A percentile compares a stretch with the other conserved stretches of the same genome.
These are phyloP conservation scores for Mesorhabditis sp. DNA, from an alignment of 2,888 invertebrate species.

Conservation along the genomic window DNA sequence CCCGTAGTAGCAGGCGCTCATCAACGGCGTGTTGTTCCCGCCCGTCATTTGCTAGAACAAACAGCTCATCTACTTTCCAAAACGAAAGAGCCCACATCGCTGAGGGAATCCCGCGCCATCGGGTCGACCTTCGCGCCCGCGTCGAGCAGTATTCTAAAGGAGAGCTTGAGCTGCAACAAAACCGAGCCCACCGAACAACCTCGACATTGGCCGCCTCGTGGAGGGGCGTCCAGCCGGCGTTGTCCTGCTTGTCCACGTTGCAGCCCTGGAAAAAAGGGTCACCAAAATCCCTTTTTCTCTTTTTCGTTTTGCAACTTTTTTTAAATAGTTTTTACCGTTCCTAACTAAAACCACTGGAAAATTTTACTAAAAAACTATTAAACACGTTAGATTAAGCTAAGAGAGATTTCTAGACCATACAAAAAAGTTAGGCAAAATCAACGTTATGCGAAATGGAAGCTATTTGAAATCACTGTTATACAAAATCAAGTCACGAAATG, in stretches of 20 bases:
- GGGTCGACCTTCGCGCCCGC: constrained; percentile 29
- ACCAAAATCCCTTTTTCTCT: too few species aligned
- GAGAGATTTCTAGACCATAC: neutral
- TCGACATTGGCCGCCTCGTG: constrained; percentile 32
- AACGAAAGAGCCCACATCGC: neutral
- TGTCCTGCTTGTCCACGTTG: constrained; percentile 33
- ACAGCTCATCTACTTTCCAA: neutral
- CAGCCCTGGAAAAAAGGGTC: constrained; percentile 23
- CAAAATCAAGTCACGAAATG: too few species aligned
- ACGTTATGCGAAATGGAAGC: too few species aligned
- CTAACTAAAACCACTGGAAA: too few species aligned
- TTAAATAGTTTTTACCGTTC: too few species aligned
- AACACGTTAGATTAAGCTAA: neutral
- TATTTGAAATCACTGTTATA: too few species aligned
- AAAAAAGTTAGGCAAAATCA: neutral
- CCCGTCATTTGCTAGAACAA: constrained; percentile 9
- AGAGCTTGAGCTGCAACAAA: too few species aligned
- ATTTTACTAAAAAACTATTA: too few species aligned
- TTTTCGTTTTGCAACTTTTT: too few species aligned
- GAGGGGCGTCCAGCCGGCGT: constrained; percentile 45
- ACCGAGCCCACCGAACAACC: constrained; percentile 14
- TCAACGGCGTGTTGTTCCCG: constrained; percentile 31
- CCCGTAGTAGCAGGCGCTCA: constrained; percentile 38
- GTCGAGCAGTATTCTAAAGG: constrained; percentile 20
- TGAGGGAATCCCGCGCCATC: constrained; percentile 10